Percentiles rank a stretch among this genome's conserved stretches.
phyloP scores from a whole-genome alignment of 1,140 invertebrate genomes.

The Asobara japonica region DNA sequence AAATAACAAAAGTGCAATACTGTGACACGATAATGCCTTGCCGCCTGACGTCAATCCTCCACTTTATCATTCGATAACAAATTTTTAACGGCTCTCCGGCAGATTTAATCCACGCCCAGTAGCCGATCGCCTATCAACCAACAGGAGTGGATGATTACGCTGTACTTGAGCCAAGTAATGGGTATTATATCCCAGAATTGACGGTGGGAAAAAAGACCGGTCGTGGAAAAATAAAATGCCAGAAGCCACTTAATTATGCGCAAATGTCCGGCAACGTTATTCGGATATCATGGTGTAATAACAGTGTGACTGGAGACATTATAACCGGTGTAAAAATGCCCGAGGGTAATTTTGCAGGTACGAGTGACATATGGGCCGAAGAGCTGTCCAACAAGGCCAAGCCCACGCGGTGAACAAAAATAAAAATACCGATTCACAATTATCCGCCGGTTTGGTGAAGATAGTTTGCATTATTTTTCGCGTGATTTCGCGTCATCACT shows the following conservation, averaged over 20 bases:
- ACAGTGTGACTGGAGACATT: conserved; percentile 36
- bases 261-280: conserved; percentile 48
- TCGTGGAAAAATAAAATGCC: conserved; percentile 57
- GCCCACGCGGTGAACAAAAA: too few species aligned
- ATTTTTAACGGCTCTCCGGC: conserved; percentile 55
- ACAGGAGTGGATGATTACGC: conserved; percentile 27
- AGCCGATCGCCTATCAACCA: conserved; percentile 55
- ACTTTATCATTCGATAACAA: conserved; percentile 48
- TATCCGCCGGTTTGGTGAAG: too few species aligned
- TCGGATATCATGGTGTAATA: conserved; percentile 51
- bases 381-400: not conserved
- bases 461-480: too few species aligned
- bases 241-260: conserved; percentile 61
- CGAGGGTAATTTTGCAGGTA: not conserved
- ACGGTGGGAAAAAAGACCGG: conserved; percentile 36
- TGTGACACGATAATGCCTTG: not conserved
- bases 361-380: conserved; percentile 21
- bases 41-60: not conserved
- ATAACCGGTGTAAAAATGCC: conserved; percentile 16
- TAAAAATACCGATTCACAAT: too few species aligned
- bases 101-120: conserved; percentile 64
- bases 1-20: too few species aligned
- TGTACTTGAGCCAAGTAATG: conserved; percentile 54
- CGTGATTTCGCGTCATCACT: too few species aligned
- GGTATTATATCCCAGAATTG: conserved; percentile 35